Evolutionary conservation across 2,113 vertebrate species (phyloP), one percentile per base, ranked within the genome.

Genomic region (Pagrus major): DNA sequence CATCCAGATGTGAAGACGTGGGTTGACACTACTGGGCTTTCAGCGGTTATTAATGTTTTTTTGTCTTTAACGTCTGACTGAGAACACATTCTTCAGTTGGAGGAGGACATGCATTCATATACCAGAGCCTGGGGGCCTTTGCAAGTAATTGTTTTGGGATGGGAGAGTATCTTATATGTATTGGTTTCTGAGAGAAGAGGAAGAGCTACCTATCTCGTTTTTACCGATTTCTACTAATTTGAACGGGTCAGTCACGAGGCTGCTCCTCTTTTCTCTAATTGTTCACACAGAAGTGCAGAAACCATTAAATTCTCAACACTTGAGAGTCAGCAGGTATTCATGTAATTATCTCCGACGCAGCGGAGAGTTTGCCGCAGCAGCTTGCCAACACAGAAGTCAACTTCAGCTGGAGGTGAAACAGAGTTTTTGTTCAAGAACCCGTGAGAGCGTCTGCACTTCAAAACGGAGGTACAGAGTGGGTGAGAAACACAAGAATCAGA

Each of bases 1-100:
- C 68, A 81, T 75, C 85, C 83, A 86, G 76, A 89, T 89, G 85
- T 84, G 46, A 31, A 71, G 67, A 59, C 16, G 8, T 52, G 5
- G 60, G 55, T 12, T 29, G 31, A 44, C 47, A 44, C 74, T 33
- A n/a, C 39, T 11, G 2, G 3, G 58, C 37, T 59, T 71, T 78
- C 60, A 63, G 37, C 14, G 68, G 31, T 58, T 31, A 20, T 69
- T 60, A 85, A 82, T 68, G 51, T 10, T 1, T 0, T 66, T 61
- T 61, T 42, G 27, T 44, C 33, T 65, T 52, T 5, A 14, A 1
- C 27, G 9, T 23, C 61, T 31, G 41, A 68, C 31, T n/a, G 55
- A 69, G 47, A 52, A n/a, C 66, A 29, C 0, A 5, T 20, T 63
- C 0, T 54, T 42, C n/a, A 59, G 23, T 7, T 15, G 54, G 37